A percentile compares a stretch with the other conserved stretches of the same genome.
phyloP scores from a whole-genome alignment of 2,113 vertebrate genomes.

The Xiphias gladius region DNA sequence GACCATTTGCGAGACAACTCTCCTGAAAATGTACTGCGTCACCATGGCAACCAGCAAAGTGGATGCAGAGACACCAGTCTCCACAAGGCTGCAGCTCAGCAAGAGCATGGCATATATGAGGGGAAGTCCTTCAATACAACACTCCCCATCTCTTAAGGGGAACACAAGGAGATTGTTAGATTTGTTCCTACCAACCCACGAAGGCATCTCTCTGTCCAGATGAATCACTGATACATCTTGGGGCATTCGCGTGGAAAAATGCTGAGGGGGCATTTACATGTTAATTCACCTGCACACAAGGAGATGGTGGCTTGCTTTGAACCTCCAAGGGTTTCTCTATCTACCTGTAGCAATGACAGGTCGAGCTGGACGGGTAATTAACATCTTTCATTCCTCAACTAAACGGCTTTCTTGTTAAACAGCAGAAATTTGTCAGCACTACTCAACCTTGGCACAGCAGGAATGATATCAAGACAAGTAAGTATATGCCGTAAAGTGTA shows the following conservation, averaged over 20 bases:
- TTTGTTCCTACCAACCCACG: slow-evolving; percentile 30
- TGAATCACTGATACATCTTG: slow-evolving; percentile 39
- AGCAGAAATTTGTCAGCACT: slow-evolving; percentile 12
- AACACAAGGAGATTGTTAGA: slow-evolving; percentile 37
- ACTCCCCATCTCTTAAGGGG: slow-evolving; percentile 22
- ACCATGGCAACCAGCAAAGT: slow-evolving; percentile 71
- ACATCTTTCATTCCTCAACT: slow-evolving; percentile 15
- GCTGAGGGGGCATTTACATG: slow-evolving; percentile 53
- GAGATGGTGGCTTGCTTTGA: not conserved
- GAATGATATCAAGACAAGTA: not conserved
- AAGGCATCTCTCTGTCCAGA: slow-evolving; percentile 29
- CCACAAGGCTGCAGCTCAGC: slow-evolving; percentile 50
- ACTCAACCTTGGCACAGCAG: not conserved
- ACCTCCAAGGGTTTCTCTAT: not conserved
- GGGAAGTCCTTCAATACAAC: slow-evolving; percentile 45
- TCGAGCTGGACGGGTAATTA: slow-evolving; percentile 28
- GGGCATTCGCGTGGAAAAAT: slow-evolving; percentile 21
- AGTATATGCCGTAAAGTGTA: not conserved
- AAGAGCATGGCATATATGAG: slow-evolving; percentile 1
- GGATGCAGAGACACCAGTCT: slow-evolving; percentile 60
- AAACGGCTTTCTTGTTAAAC: slow-evolving; percentile 21
- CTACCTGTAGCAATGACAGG: not conserved
- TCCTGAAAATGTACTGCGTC: slow-evolving; percentile 52
- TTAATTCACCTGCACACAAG: slow-evolving; percentile 13
- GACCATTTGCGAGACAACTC: slow-evolving; percentile 47